Conservation (phyloP, 2,888 invertebrate species). For the Ennomos fuscantarius region DNA sequence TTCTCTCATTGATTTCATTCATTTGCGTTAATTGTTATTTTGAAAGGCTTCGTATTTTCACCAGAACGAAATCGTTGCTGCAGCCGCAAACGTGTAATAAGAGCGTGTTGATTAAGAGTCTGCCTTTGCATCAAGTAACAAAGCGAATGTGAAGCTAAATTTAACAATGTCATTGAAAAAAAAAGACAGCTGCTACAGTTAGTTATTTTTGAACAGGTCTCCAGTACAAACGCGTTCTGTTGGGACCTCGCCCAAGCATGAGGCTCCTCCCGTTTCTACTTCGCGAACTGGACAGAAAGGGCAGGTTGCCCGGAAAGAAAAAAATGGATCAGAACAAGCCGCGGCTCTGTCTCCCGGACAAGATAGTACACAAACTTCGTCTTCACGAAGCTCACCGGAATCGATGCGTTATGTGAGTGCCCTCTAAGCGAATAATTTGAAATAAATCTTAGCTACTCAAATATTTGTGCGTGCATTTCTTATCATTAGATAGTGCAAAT, state of each 20-base stretch:
- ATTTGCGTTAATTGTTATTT: no score
- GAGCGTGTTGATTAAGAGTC: no score
- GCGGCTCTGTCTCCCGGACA: background rate
- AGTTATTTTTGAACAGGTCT: conserved; percentile 2
- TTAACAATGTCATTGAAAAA: background rate
- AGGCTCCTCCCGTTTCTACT: background rate
- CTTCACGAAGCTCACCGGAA: conserved; percentile 10
- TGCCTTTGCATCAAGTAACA: no score
- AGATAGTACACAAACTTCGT: conserved; percentile 11
- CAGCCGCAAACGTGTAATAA: no score
- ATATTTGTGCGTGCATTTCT: no score
- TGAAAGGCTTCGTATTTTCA: background rate
- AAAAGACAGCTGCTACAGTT: background rate
- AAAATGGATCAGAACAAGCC: background rate
- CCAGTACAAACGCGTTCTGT: conserved; percentile 4
- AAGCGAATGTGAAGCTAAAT: no score
- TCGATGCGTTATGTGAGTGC: conserved; percentile 14
- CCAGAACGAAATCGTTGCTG: background rate
- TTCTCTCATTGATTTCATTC: no score
- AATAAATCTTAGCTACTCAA: no score
- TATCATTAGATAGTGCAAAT: no score
- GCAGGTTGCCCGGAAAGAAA: background rate
- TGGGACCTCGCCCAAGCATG: background rate
- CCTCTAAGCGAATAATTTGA: no score
- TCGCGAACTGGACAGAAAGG: background rate